phyloP scores from a whole-genome alignment of 1,140 invertebrate species.

The Protaetia brevitarsis region DNA sequence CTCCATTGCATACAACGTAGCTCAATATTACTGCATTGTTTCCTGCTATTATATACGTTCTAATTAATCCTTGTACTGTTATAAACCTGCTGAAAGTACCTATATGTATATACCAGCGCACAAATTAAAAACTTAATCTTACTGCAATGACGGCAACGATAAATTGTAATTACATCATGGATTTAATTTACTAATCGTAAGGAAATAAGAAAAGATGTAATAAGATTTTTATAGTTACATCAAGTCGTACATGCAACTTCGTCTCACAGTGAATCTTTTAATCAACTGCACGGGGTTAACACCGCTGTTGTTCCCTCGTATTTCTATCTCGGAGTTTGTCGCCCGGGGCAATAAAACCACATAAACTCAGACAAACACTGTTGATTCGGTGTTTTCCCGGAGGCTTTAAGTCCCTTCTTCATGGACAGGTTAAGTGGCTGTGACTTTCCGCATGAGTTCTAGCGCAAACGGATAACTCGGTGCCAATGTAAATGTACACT shows the following conservation, averaged over 20 bases:
- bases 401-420: conserved; percentile 17
- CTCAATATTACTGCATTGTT: no score
- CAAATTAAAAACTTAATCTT: no score
- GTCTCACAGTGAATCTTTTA: conserved; percentile 1
- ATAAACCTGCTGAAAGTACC: no score
- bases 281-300: conserved; percentile 12
- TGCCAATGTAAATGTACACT: background rate
- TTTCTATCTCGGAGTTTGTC: conserved; percentile 17
- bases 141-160: no score
- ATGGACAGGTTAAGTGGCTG: conserved; percentile 21
- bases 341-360: conserved; percentile 6
- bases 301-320: background rate
- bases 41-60: no score
- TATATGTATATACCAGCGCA: no score
- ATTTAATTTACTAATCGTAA: no score
- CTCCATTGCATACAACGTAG: no score
- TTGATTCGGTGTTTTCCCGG: conserved; percentile 22
- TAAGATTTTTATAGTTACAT: conserved; percentile 1
- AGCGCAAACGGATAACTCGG: conserved; percentile 2
- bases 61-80: no score
- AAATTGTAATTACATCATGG: no score
- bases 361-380: conserved; percentile 20
- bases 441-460: conserved; percentile 8
- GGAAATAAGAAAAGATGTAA: no score
- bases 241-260: background rate